Evolutionary conservation across 2,888 invertebrate species (phyloP).

Genomic region (Nebria brevicollis): DNA sequence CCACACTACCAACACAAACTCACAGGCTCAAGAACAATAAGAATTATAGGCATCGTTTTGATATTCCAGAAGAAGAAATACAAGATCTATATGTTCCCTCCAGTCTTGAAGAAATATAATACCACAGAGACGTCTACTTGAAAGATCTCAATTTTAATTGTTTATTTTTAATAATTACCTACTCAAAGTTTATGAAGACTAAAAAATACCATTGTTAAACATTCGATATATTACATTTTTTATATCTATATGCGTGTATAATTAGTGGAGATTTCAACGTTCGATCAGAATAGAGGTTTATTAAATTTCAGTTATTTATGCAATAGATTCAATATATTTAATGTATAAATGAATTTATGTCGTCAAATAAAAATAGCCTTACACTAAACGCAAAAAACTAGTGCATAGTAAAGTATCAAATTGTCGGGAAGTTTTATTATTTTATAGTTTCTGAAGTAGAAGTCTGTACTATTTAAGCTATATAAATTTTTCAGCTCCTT

Average conservation of each 20-base stretch:
- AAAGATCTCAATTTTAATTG: background rate
- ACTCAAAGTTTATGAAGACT: no score
- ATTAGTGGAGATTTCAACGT: background rate
- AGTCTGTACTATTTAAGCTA: no score
- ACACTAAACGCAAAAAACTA: no score
- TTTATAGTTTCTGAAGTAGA: no score
- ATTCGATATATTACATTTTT: no score
- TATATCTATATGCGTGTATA: background rate
- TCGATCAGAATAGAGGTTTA: background rate
- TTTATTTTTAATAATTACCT: background rate
- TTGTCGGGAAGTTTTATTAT: no score
- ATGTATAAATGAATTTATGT: no score
- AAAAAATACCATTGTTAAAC: no score
- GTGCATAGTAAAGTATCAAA: no score
- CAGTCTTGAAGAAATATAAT: background rate
- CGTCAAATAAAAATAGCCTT: no score
- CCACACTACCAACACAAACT: constrained; percentile 5
- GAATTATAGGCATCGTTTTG: constrained; percentile 2
- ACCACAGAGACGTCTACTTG: background rate
- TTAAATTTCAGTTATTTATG: background rate
- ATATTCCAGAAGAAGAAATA: background rate
- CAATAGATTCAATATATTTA: background rate
- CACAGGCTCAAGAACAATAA: background rate
- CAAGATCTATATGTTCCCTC: background rate
- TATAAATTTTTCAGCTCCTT: background rate